Conservation (phyloP, 2,888 invertebrate genomes). For the Eupsilia transversa region DNA sequence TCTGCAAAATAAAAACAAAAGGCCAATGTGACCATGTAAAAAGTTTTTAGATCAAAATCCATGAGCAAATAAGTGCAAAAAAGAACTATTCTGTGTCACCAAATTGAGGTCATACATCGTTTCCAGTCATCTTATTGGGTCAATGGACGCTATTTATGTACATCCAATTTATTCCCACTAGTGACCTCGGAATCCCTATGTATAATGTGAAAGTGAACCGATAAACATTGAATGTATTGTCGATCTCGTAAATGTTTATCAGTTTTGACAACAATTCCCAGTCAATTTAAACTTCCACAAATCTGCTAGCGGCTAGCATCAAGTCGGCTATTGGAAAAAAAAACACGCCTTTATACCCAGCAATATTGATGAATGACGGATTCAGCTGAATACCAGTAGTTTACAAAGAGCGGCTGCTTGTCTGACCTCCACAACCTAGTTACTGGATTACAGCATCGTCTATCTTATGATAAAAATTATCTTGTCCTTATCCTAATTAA, state of each 20-base stretch:
- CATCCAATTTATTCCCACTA: background rate
- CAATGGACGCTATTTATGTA: background rate
- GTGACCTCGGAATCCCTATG: background rate
- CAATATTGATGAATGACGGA: no score
- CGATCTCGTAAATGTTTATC: no score
- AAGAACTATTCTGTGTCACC: no score
- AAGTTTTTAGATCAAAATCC: background rate
- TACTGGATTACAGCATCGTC: background rate
- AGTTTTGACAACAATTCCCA: no score
- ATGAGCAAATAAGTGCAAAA: background rate
- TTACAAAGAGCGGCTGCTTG: no score
- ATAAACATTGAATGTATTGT: background rate
- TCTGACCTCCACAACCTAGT: background rate
- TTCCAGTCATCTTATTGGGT: background rate
- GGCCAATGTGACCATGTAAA: background rate
- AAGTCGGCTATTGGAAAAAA: background rate
- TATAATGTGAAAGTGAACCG: no score
- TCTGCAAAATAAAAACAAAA: constrained; percentile 7
- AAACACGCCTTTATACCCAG: no score
- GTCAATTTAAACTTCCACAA: background rate
- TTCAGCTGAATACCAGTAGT: background rate
- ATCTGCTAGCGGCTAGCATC: background rate
- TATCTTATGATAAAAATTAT: background rate
- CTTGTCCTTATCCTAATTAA: background rate
- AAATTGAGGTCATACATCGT: background rate